These are phyloP conservation scores for Steinernema scapterisci DNA, from an alignment of 2,888 invertebrate species.

Conservation along the genomic window DNA sequence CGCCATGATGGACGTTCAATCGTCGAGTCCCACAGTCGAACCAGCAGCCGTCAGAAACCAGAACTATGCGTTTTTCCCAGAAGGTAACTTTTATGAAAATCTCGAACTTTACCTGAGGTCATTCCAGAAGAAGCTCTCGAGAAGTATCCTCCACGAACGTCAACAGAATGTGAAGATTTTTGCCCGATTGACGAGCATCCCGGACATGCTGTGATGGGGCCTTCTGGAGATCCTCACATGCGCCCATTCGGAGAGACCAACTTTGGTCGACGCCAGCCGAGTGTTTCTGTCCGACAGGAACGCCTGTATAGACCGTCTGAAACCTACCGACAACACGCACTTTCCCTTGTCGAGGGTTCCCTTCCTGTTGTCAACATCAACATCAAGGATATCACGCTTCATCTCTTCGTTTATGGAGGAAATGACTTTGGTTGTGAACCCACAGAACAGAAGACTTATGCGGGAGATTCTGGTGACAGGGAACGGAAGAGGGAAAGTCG, in stretches of 20 bases:
- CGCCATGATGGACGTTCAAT: constrained; percentile 12
- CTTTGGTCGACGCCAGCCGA: not conserved
- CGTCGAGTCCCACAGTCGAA: not conserved
- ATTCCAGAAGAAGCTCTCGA: constrained; percentile 6
- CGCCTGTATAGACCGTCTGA: constrained; percentile 1
- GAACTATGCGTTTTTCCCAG: constrained; percentile 19
- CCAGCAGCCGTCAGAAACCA: not conserved
- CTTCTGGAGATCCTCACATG: constrained; percentile 13
- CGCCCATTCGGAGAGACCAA: not conserved
- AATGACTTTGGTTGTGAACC: not conserved
- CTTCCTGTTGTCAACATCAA: constrained; percentile 9
- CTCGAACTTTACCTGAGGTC: not conserved
- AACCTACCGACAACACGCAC: not conserved
- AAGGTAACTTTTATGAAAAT: not conserved
- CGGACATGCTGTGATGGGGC: constrained; percentile 21
- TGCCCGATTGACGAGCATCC: constrained; percentile 19
- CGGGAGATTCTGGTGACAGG: not conserved
- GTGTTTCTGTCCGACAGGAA: not conserved
- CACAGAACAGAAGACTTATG: not conserved
- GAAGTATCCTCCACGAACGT: constrained; percentile 7
- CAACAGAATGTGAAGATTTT: constrained; percentile 16
- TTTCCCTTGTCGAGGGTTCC: not conserved
- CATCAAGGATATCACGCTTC: constrained; percentile 11
- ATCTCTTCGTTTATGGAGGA: constrained; percentile 16
- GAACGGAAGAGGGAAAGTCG: not conserved